Evolutionary conservation across 2,888 invertebrate species (phyloP).

Genomic region (Shargacucullia verbasci): DNA sequence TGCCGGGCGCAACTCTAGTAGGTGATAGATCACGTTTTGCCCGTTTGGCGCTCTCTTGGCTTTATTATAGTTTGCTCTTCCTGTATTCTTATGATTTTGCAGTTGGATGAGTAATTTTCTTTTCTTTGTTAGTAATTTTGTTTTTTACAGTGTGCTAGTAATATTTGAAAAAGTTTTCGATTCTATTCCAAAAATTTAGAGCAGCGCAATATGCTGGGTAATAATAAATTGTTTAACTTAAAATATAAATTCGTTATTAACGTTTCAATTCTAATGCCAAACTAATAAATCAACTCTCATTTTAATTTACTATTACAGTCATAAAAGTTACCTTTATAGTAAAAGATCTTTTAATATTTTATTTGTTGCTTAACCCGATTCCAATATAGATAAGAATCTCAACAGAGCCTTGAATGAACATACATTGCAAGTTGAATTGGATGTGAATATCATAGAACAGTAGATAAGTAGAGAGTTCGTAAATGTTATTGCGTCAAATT

Average conservation of each 20-base stretch:
- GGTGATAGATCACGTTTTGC: slow-evolving; percentile 79
- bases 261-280: too few relatives aligned
- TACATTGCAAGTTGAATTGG: slow-evolving; percentile 48
- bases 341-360: slow-evolving; percentile 7
- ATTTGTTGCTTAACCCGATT: slow-evolving; percentile 24
- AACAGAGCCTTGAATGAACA: slow-evolving; percentile 32
- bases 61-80: slow-evolving; percentile 38
- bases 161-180: not conserved
- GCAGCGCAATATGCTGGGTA: too few relatives aligned
- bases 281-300: too few relatives aligned
- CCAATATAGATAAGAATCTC: slow-evolving; percentile 37
- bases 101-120: slow-evolving; percentile 29
- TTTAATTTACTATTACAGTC: too few relatives aligned
- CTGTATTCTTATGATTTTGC: slow-evolving; percentile 38
- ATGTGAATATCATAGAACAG: slow-evolving; percentile 49
- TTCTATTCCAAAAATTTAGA: too few relatives aligned
- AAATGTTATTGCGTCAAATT: slow-evolving; percentile 60
- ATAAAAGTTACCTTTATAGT: not conserved
- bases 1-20: slow-evolving; percentile 73
- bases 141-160: too few relatives aligned
- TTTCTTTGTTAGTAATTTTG: slow-evolving; percentile 7
- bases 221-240: too few relatives aligned
- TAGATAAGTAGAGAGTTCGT: slow-evolving; percentile 45
- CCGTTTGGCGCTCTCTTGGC: slow-evolving; percentile 46
- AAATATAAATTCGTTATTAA: too few relatives aligned